phyloP scores from a whole-genome alignment of 2,113 vertebrate species.

The Dasypus novemcinctus region DNA sequence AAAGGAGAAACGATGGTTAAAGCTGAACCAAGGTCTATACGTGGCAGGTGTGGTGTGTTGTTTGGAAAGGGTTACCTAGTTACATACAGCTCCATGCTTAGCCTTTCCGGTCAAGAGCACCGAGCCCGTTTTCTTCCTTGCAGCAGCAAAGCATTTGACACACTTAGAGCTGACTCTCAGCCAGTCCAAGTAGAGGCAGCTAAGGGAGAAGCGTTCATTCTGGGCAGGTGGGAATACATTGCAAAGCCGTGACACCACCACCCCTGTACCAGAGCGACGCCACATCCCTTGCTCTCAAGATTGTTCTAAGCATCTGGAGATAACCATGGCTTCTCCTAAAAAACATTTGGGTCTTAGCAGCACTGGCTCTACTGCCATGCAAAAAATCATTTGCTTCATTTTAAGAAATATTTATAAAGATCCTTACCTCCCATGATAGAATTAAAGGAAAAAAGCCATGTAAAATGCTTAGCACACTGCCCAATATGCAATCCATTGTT shows the following conservation, averaged over 20 bases:
- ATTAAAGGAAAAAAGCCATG: background rate
- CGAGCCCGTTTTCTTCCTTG: background rate
- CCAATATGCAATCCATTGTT: background rate
- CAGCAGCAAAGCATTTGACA: background rate
- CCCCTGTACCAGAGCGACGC: background rate
- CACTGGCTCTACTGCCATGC: background rate
- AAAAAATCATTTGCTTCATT: background rate
- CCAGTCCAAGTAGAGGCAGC: background rate
- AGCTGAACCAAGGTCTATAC: background rate
- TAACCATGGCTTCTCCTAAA: background rate
- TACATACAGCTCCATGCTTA: background rate
- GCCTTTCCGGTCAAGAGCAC: background rate
- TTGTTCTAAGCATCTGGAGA: background rate
- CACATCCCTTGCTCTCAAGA: background rate
- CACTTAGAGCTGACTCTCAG: background rate
- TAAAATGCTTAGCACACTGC: background rate
- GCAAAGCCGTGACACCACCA: background rate
- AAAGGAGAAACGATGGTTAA: slow-evolving; percentile 48
- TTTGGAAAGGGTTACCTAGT: background rate
- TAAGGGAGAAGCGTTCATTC: background rate
- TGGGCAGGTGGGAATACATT: background rate
- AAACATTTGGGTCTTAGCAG: background rate
- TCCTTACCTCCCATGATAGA: background rate
- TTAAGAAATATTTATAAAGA: background rate
- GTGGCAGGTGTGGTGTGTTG: background rate